Conservation (phyloP, 2,888 invertebrate genomes). For the Hypsopygia costalis region DNA sequence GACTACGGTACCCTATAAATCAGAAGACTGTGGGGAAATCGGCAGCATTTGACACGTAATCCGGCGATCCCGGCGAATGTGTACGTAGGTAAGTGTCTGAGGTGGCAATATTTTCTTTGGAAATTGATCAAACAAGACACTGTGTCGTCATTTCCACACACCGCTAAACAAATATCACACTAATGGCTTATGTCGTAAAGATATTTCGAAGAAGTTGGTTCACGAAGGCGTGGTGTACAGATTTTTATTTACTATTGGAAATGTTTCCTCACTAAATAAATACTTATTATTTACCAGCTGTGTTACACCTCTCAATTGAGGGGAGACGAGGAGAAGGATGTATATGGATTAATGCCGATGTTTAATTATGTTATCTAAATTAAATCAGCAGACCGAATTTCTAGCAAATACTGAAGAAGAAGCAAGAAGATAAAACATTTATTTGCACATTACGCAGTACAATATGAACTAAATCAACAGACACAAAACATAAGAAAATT, state of each 20-base stretch:
- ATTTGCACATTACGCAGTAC: too few relatives aligned
- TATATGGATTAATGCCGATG: too few relatives aligned
- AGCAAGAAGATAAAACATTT: too few relatives aligned
- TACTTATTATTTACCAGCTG: neutral
- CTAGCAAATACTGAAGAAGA: too few relatives aligned
- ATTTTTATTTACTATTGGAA: slow-evolving; percentile 1
- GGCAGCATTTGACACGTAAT: neutral
- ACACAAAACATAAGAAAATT: too few relatives aligned
- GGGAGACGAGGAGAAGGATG: too few relatives aligned
- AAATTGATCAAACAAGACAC: slow-evolving; percentile 3
- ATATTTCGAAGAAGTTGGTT: neutral
- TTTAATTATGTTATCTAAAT: too few relatives aligned
- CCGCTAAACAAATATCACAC: slow-evolving; percentile 3
- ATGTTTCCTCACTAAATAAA: neutral
- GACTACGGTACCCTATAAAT: neutral
- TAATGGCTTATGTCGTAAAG: slow-evolving; percentile 3
- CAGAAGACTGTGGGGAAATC: neutral
- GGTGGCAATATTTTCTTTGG: slow-evolving; percentile 6
- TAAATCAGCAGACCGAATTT: too few relatives aligned
- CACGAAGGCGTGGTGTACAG: slow-evolving; percentile 5
- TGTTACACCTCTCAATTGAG: too few relatives aligned
- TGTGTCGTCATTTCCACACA: slow-evolving; percentile 3
- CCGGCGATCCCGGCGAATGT: neutral
- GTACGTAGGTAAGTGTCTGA: slow-evolving; percentile 6
- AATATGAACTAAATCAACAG: too few relatives aligned